phyloP scores from a whole-genome alignment of 2,888 invertebrate genomes.

The Sinhomidia bicolor region DNA sequence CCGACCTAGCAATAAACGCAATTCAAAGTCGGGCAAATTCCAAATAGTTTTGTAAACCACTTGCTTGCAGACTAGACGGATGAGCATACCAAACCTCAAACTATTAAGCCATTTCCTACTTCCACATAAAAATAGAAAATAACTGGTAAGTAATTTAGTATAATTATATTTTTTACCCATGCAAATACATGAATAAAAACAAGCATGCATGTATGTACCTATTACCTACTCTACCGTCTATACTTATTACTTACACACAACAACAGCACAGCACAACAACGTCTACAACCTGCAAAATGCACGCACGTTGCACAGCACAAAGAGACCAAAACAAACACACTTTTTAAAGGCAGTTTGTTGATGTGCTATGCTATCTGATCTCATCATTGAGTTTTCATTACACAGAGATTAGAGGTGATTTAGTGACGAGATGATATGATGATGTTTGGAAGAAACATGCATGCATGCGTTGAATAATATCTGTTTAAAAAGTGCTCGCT shows the following conservation, averaged over 20 bases:
- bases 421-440: slow-evolving; percentile 16
- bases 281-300: neutral
- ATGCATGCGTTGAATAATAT: slow-evolving; percentile 28
- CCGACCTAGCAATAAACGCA: too few species aligned
- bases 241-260: neutral
- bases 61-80: too few species aligned
- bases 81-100: too few species aligned
- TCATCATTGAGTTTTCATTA: neutral
- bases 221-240: too few species aligned
- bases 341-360: neutral
- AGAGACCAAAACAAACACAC: neutral
- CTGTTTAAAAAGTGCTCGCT: slow-evolving; percentile 20
- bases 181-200: neutral
- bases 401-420: too few species aligned
- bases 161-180: neutral
- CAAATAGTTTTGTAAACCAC: too few species aligned
- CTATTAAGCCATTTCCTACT: too few species aligned
- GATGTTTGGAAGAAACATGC: too few species aligned
- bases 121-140: too few species aligned
- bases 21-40: too few species aligned
- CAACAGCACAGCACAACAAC: neutral
- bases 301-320: neutral
- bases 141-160: too few species aligned
- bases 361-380: neutral
- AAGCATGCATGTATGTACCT: neutral